Conservation (phyloP, 2,888 invertebrate genomes). For the Bombylius major region DNA sequence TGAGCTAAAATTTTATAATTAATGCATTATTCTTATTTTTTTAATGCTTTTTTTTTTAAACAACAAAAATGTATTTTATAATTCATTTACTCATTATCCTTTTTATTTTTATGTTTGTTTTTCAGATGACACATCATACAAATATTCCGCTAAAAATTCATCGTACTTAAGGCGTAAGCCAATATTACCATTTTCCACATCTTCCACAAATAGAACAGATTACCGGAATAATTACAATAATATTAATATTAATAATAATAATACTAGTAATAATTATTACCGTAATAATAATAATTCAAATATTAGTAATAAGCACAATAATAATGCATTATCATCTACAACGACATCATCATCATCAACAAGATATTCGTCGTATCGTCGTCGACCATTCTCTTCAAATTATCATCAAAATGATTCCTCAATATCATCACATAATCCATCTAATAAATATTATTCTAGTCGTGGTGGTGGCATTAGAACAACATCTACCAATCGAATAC, state of each 20-base stretch:
- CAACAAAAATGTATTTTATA: too few relatives aligned
- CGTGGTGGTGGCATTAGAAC: not conserved
- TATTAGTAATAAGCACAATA: conserved; percentile 1
- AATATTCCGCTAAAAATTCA: conserved; percentile 4
- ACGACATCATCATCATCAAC: conserved; percentile 4
- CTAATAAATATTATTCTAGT: not conserved
- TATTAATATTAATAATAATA: not conserved
- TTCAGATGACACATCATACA: conserved; percentile 4
- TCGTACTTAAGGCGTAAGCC: conserved; percentile 12
- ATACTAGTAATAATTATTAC: not conserved
- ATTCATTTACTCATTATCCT: not conserved
- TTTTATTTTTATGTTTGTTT: not conserved
- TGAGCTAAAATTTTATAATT: too few relatives aligned
- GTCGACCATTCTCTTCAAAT: conserved; percentile 3
- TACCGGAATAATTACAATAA: not conserved
- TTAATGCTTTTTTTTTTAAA: too few relatives aligned
- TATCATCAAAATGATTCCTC: not conserved
- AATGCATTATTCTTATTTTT: too few relatives aligned
- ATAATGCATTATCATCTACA: not conserved
- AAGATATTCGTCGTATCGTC: conserved; percentile 5
- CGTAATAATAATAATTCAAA: conserved; percentile 4
- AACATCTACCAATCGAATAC: not conserved
- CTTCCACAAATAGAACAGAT: not conserved
- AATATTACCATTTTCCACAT: conserved; percentile 5
- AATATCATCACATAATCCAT: not conserved